Percentiles rank a stretch among this genome's conserved stretches.
Conservation (phyloP, 1,140 invertebrate species). For the Temnothorax nylanderi region DNA sequence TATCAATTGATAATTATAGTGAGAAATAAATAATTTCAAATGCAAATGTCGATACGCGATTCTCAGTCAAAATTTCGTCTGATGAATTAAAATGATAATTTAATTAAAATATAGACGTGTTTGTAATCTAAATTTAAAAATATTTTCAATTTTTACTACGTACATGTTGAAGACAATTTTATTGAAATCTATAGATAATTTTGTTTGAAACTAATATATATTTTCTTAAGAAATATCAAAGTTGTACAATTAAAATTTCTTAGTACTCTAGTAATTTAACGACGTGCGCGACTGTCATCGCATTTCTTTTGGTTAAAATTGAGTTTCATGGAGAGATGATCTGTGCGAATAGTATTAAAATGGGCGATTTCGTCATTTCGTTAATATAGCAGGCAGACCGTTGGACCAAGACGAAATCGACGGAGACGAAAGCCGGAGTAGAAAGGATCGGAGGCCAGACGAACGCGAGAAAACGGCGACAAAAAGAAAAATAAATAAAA, state of each 20-base stretch:
- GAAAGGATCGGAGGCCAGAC: slow-evolving; percentile 61
- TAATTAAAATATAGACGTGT: background rate
- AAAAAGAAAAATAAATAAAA: slow-evolving; percentile 14
- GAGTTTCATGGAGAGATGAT: slow-evolving; percentile 60
- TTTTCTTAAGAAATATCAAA: background rate
- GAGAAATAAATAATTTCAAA: background rate
- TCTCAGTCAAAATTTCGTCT: background rate
- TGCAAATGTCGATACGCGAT: slow-evolving; percentile 4
- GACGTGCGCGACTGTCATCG: slow-evolving; percentile 68
- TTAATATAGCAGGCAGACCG: slow-evolving; percentile 64
- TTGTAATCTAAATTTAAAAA: slow-evolving; percentile 8
- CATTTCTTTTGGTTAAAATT: slow-evolving; percentile 54
- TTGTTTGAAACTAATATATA: slow-evolving; percentile 25
- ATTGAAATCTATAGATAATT: slow-evolving; percentile 25
- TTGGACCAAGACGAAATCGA: slow-evolving; percentile 72
- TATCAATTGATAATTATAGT: background rate
- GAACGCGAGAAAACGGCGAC: slow-evolving; percentile 55
- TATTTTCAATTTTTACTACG: background rate
- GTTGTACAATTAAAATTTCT: background rate
- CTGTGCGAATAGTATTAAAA: slow-evolving; percentile 48
- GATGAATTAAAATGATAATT: background rate
- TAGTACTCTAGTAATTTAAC: background rate
- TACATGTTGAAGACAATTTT: background rate
- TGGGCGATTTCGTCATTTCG: slow-evolving; percentile 65
- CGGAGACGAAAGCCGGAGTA: slow-evolving; percentile 42